Percentiles rank a stretch among this genome's conserved stretches.
phyloP scores from a whole-genome alignment of 2,888 invertebrate species.

The Melanostoma scalare region DNA sequence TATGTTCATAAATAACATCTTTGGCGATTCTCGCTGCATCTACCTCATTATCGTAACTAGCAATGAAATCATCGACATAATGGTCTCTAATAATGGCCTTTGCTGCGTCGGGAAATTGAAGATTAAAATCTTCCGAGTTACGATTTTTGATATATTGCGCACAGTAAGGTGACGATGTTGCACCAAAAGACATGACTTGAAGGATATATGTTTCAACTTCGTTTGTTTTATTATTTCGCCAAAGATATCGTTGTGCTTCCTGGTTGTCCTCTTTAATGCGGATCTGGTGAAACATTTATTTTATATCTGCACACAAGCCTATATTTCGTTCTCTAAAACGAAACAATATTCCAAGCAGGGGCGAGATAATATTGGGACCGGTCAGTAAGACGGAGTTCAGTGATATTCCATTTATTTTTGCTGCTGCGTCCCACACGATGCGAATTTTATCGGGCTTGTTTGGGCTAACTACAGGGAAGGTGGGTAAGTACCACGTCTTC shows the following conservation, averaged over 20 bases:
- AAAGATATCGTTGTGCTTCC: constrained; percentile 28
- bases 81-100: constrained; percentile 18
- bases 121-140: constrained; percentile 19
- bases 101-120: constrained; percentile 13
- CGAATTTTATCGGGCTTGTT: constrained; percentile 25
- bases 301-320: constrained; percentile 26
- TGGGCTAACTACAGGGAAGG: constrained; percentile 13
- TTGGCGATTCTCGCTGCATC: constrained; percentile 18
- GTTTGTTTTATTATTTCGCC: constrained; percentile 8
- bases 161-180: constrained; percentile 19
- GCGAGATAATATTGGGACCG: constrained; percentile 11
- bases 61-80: constrained; percentile 25
- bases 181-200: constrained; percentile 24
- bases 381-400: constrained; percentile 13
- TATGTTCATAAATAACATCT: constrained; percentile 16
- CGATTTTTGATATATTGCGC: constrained; percentile 25
- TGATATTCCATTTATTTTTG: constrained; percentile 14
- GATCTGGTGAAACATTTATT: constrained; percentile 23
- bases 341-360: constrained; percentile 13
- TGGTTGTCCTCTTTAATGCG: constrained; percentile 9
- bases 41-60: constrained; percentile 10
- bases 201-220: constrained; percentile 32
- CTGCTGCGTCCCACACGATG: constrained; percentile 22
- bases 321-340: constrained; percentile 30
- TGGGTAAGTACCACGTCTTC: constrained; percentile 34